A percentile compares a stretch with the other conserved stretches of the same genome.
Evolutionary conservation across 1,140 invertebrate species (phyloP).

Genomic region (Harlomillsia oculata): DNA sequence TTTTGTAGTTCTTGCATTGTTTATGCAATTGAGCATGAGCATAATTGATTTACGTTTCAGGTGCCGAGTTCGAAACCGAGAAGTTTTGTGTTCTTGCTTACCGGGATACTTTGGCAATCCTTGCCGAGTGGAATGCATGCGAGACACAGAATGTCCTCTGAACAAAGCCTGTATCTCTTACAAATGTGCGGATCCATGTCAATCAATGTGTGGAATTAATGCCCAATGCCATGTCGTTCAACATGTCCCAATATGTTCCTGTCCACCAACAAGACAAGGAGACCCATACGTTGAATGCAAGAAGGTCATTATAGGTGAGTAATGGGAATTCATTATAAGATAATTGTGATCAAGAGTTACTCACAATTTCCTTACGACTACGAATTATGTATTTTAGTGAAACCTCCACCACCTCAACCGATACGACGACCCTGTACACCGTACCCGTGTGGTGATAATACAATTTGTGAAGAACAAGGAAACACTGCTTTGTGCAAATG

Average conservation of each 20-base stretch:
- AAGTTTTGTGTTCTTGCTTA: slow-evolving; percentile 70
- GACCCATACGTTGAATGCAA: slow-evolving; percentile 56
- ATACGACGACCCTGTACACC: slow-evolving; percentile 60
- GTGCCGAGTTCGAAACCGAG: slow-evolving; percentile 60
- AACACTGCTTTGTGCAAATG: slow-evolving; percentile 57
- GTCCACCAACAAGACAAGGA: slow-evolving; percentile 62
- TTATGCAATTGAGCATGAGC: too few species aligned
- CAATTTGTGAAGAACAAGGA: slow-evolving; percentile 48
- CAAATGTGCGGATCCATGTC: slow-evolving; percentile 52
- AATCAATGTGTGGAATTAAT: slow-evolving; percentile 40
- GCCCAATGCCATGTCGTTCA: slow-evolving; percentile 27
- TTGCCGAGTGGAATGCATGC: slow-evolving; percentile 14
- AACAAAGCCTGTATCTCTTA: slow-evolving; percentile 51
- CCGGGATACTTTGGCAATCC: slow-evolving; percentile 81
- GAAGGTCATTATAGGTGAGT: too few species aligned
- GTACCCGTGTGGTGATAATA: slow-evolving; percentile 63
- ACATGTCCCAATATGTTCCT: slow-evolving; percentile 44
- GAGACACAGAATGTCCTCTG: slow-evolving; percentile 38
- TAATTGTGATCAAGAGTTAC: too few species aligned
- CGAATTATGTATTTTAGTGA: too few species aligned
- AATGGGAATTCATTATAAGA: too few species aligned
- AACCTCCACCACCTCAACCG: slow-evolving; percentile 30
- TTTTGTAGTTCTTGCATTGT: too few species aligned
- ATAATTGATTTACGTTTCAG: too few species aligned
- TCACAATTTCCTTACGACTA: too few species aligned